Percentiles rank a stretch among this genome's conserved stretches.
These are phyloP conservation scores for Sturnira hondurensis DNA, from an alignment of 2,113 vertebrate genomes.

Conservation along the genomic window DNA sequence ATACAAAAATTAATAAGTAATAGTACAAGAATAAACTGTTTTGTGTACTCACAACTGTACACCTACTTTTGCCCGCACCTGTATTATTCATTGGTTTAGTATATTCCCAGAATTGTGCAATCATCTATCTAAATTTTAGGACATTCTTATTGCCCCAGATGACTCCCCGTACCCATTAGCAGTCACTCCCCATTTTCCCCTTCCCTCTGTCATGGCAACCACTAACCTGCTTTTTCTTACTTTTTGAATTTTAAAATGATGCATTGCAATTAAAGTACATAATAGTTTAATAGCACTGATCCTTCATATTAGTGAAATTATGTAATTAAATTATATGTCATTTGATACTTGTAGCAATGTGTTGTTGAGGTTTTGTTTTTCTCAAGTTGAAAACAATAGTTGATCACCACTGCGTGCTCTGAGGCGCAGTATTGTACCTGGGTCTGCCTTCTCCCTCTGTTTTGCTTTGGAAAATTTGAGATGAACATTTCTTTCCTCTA, in stretches of 20 bases:
- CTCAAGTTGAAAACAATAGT: neutral
- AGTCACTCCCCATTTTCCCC: neutral
- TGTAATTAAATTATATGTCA: neutral
- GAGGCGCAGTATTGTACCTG: neutral
- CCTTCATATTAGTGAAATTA: constrained; percentile 13
- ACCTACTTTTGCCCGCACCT: no score
- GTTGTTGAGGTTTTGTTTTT: constrained; percentile 11
- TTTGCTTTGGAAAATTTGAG: constrained; percentile 5
- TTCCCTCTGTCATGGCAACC: neutral
- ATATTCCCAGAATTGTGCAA: neutral
- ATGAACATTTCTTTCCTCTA: constrained; percentile 27
- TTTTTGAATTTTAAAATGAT: constrained; percentile 42
- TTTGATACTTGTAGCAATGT: neutral
- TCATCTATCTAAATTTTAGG: neutral
- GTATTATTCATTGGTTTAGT: neutral
- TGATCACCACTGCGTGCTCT: neutral
- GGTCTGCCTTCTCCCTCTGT: neutral
- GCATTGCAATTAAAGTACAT: neutral
- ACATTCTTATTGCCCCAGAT: neutral
- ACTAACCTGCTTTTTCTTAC: neutral
- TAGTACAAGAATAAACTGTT: no score
- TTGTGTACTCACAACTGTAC: no score
- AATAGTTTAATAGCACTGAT: neutral
- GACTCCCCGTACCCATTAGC: neutral
- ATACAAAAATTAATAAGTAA: no score